These are phyloP conservation scores for Amazona vittata DNA, from an alignment of 2,113 vertebrate species.

Conservation along the genomic window DNA sequence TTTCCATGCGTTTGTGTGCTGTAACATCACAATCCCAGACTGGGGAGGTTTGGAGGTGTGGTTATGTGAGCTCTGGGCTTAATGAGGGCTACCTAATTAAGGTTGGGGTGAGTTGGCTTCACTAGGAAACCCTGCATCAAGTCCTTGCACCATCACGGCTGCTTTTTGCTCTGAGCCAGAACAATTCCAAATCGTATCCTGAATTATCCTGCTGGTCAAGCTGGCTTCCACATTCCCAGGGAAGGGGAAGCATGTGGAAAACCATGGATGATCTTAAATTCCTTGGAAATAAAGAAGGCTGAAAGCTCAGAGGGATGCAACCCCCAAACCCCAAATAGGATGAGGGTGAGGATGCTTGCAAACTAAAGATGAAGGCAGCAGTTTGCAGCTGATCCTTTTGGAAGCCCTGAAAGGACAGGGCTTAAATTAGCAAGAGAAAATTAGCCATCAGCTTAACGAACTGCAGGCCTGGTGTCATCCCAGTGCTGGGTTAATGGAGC, in stretches of 20 bases:
- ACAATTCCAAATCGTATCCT: not conserved
- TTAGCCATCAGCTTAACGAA: not conserved
- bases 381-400: not conserved
- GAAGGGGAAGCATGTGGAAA: not conserved
- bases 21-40: not conserved
- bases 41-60: not conserved
- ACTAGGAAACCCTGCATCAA: not conserved
- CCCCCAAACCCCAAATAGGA: rapidly evolving
- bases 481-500: constrained; percentile 41
- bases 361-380: not conserved
- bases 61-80: not conserved
- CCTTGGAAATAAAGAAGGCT: rapidly evolving
- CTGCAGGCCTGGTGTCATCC: not conserved
- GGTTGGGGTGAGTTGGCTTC: not conserved
- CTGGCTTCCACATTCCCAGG: rapidly evolving
- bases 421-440: not conserved
- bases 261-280: rapidly evolving
- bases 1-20: not conserved
- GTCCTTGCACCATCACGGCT: not conserved
- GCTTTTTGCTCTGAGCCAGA: rapidly evolving
- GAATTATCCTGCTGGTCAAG: not conserved
- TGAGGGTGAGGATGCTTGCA: not conserved
- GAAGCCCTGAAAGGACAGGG: not conserved
- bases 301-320: not conserved
- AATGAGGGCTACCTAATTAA: constrained; percentile 30